Evolutionary conservation across 2,888 invertebrate genomes (phyloP), one percentile per base, ranked within the genome.

Genomic region (Steinernema carpocapsae): DNA sequence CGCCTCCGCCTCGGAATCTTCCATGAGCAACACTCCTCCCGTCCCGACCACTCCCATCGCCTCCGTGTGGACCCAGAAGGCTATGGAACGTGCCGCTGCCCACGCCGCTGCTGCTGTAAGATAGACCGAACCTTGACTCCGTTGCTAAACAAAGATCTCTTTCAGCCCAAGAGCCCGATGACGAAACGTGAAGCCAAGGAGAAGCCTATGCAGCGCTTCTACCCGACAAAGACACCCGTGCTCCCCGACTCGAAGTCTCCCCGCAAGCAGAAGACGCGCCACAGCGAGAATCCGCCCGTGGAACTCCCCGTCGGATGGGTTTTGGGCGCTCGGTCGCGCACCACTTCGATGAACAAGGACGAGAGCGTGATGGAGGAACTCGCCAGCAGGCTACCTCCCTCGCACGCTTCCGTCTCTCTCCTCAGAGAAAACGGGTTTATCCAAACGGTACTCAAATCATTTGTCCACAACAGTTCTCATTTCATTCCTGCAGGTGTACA

Each of bases 231-330:
- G 78, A 95, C 95, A 89, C 94, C 83, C 4, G 82, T 90, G 78
- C 83, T 48, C 85, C 83, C 77, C 89, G 86, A 90, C 88, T 72
- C 77, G 12, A 89, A 91, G 78, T 92, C 92, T 1, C 92, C 92
- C 0, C 76, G 84, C 46, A 83, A 95, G 88, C 92, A 94, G 83
- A 95, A 95, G 90, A 94, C 94, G 1, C 91, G 94, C n/a, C 81
- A 78, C 59, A 94, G 88, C 76, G 87, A 94, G 56, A 72, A 71
- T 32, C 56, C 77, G 64, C 95, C 95, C 0, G 84, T 89, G 77
- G 96, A 96, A 88, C 93, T 94, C 86, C 95, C 96, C 88, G 94
- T 97, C 48, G 97, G 97, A 22, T 99, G 97, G 97, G 93, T 99
- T 82, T 93, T 97, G 92, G 97, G 87, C 56, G 75, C 79, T 24